Base-by-base conservation (phyloP, 2,797 vertebrate species). In the Phalanger gymnotis region DNA sequence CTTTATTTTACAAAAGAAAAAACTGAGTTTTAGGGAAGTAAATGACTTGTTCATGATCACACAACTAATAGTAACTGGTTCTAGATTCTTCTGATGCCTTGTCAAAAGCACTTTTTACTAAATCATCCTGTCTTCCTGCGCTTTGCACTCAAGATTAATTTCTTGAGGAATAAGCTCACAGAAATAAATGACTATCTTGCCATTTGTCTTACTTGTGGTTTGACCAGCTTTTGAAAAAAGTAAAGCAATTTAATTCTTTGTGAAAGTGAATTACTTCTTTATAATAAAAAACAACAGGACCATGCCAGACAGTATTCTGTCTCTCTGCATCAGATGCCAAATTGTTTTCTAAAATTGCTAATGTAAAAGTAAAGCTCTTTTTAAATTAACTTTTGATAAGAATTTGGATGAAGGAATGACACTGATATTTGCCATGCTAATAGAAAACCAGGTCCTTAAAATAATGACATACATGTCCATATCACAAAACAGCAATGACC, bases 181-280 rank as follows among this genome's bases (percentile, higher is more conserved):
- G 51, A n/a, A 93, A 31, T 66, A 73, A 73, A 30, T n/a, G 91
- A 55, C 30, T 51, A 5, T 54, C 81, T 94, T 81, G 73, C 6
- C 40, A 47, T 81, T 81, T 81, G 73, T 47, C 40, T 81, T 40
- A 81, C 22, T 47, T 56, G 10, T 90, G 55, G 57, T 95, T 90
- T 90, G 90, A n/a, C 52, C 54, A 90, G 30, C 91, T 94, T 94
- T 58, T 54, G 47, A 95, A 51, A 87, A 81, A 93, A 52, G 51
- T 27, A 55, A 47, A 87, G 40, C 54, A 31, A 66, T 92, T 97
- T 96, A 94, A 28, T 52, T 93, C 30, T 92, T 95, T 52, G 93
- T 51, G 73, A 58, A 92, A 93, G 51, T 91, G n/a, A 96, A 93
- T 27, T 51, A 54, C 93, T 90, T 96, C 91, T 96, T 94, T 52